phyloP scores from a whole-genome alignment of 2,113 vertebrate genomes.

The Xyrauchen texanus region DNA sequence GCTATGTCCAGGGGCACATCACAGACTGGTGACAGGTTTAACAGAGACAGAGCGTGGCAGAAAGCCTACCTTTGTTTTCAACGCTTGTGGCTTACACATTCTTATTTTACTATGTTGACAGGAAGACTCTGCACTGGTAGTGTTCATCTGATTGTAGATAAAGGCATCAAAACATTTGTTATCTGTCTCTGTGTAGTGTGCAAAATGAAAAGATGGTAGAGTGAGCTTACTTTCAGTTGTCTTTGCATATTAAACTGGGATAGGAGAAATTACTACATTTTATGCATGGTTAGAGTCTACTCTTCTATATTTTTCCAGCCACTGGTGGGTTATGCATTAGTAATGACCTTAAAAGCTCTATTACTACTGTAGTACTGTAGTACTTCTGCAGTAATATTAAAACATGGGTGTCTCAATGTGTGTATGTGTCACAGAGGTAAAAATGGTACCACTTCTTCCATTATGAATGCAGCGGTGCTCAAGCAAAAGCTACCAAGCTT shows the following conservation, averaged over 20 bases:
- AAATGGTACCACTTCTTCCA: not conserved
- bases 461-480: not conserved
- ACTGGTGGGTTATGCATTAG: not conserved
- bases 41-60: conserved; percentile 14
- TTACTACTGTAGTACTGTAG: not conserved
- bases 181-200: too few relatives aligned
- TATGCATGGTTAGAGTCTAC: not conserved
- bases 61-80: not conserved
- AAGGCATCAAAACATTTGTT: too few relatives aligned
- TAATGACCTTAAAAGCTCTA: not conserved
- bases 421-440: not conserved
- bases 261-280: not conserved
- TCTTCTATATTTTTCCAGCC: not conserved
- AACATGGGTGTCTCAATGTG: not conserved
- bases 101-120: not conserved
- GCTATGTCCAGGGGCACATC: conserved; percentile 37
- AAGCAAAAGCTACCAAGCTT: not conserved
- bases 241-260: too few relatives aligned
- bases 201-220: too few relatives aligned
- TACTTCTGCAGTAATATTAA: not conserved
- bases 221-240: too few relatives aligned
- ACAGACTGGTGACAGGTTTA: conserved; percentile 39
- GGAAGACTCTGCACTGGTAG: not conserved
- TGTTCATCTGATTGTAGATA: not conserved
- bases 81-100: not conserved